Evolutionary conservation across 1,140 invertebrate genomes (phyloP), one percentile per base, ranked within the genome.

Genomic region (Rhyzopertha dominica): DNA sequence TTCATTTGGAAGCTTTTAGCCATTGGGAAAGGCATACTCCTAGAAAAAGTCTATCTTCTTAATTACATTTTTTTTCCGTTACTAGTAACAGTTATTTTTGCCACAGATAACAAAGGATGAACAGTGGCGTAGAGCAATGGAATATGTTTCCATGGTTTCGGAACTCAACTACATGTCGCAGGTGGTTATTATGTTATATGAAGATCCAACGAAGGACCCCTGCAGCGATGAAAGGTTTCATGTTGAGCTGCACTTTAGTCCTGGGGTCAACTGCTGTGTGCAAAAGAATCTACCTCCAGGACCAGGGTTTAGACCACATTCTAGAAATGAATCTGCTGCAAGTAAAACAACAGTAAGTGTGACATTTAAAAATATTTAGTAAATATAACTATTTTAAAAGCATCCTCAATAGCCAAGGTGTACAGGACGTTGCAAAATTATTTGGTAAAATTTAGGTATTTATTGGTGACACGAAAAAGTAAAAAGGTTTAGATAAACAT

Each of bases 141-240:
- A 98, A 59, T 99, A 98, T 64, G 84, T 99, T 1, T 91, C 87
- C 32, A 91, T 92, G 76, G 93, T 98, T 1, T 91, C 94, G 0
- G 97, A 99, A 69, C 76, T 99, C 1, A 99, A 99, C 72, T 99
- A 99, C 67, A 94, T 99, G 88, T 96, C 95, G 0, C 96, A 99
- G 71, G 90, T 98, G 36, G 94, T 98, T 0, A 90, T 99, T 3
- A 98, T 98, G 94, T 71, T 98, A n/a, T 98, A 98, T 65, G 95
- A 99, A 73, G 95, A 99, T 73, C 93, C 93, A 4, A 96, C 90
- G 0, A 97, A 98, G 68, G 91, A 92, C 70, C 86, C 87, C 0
- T 80, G 74, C 25, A 90, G 87, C 9, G 88, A 94, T 61, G 87
- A 91, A 69, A 78, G 89, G 49, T 98, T 97, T 65, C 95, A 98